Evolutionary conservation across 2,888 invertebrate genomes (phyloP).

Genomic region (Scaptomyza parva): DNA sequence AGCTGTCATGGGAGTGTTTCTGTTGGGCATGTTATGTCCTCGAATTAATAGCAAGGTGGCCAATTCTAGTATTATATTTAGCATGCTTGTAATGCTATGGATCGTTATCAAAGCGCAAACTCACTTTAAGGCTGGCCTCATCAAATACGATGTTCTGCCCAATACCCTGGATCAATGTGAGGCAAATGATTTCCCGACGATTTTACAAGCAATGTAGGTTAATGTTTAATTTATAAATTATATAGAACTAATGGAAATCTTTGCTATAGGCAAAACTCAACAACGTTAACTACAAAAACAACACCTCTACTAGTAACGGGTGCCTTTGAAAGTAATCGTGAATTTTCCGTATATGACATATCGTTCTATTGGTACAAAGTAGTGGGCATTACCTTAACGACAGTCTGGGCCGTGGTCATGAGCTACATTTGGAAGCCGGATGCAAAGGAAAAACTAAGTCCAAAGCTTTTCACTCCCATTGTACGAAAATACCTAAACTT

Average conservation of each 20-base stretch:
- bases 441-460: constrained; percentile 66
- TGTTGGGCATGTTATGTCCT: constrained; percentile 89
- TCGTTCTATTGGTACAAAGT: constrained; percentile 88
- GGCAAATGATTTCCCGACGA: constrained; percentile 48
- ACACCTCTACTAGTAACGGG: constrained; percentile 39
- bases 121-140: constrained; percentile 63
- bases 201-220: constrained; percentile 67
- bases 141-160: constrained; percentile 76
- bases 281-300: constrained; percentile 22
- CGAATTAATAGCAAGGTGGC: constrained; percentile 86
- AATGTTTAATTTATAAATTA: neutral
- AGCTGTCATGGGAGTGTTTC: constrained; percentile 88
- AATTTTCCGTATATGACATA: constrained; percentile 86
- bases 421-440: constrained; percentile 85
- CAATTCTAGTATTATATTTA: constrained; percentile 71
- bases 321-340: constrained; percentile 66
- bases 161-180: constrained; percentile 78
- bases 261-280: constrained; percentile 26
- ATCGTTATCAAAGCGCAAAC: constrained; percentile 77
- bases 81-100: constrained; percentile 73
- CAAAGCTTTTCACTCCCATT: constrained; percentile 77
- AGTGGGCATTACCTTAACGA: constrained; percentile 85
- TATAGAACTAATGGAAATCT: neutral
- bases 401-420: constrained; percentile 86
- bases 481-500: constrained; percentile 62